Base-by-base conservation (phyloP, 2,888 invertebrate species). In the Ectropis crepuscularia region DNA sequence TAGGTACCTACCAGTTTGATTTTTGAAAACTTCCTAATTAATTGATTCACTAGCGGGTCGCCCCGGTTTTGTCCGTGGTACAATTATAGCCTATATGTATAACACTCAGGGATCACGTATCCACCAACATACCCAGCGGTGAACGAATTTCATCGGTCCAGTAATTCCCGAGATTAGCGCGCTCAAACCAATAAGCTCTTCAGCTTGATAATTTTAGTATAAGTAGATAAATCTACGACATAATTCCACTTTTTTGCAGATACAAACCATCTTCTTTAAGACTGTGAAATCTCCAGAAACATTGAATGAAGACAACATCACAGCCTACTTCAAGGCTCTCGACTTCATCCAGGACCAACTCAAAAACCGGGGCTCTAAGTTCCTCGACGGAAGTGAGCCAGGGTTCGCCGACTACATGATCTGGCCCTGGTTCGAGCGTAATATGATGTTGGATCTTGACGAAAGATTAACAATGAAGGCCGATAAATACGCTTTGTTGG, bases 401-500 rank as follows among this genome's bases (percentile, higher is more conserved):
- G 96, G 96, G 7, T 96, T 95, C 93, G 88, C 95, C 11, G 97
- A 97, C 80, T 96, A 96, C 74, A 96, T 97, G 96, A 96, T 96
- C 72, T 97, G 97, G 97, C 97, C 97, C 0, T 97, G 96, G 96
- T 95, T 96, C 73, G 97, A 97, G 84, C 91, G 96, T 73, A 77
- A 95, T 0, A 90, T 94, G 2, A 39, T 54, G 0, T 81, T 90
- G 65, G 79, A 94, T 45, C 7, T 37, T 0, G 90, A 93, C 11
- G 93, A 93, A 8, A 87, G 88, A 43, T 86, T 90, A 63, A 78
- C 85, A 62, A 88, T 96, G 69, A 94, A 94, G 51, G 84, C 85
- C 7, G 87, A 93, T 6, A 93, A 94, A 75, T 95, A 94, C 68
- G 90, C 90, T 12, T 37, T 79, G 43, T 67, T 92, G 82, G 92